Evolutionary conservation across 2,113 vertebrate genomes (phyloP), one percentile per base, ranked within the genome.

Genomic region (Myrmophylax atrothorax): DNA sequence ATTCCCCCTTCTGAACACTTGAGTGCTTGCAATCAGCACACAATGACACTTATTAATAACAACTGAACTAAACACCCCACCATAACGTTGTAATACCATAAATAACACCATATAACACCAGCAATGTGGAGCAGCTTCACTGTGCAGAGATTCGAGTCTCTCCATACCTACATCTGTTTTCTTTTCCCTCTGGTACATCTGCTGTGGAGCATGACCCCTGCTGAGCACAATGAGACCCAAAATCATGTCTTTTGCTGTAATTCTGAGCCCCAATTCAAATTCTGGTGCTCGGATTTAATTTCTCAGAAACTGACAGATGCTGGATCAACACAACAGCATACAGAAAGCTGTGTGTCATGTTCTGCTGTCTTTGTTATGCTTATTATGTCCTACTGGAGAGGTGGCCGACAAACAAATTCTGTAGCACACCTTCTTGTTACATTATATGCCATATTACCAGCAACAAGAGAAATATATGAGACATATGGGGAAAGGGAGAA

Each of bases 1-100:
- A 96, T 96, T 97, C 90, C 96, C 90, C 95, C 92, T 95, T 97
- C 87, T 97, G 91, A 97, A 97, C 96, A 97, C 96, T 97, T 95
- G 95, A 98, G 59, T 93, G 95, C 92, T 94, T 96, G 95, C 95
- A 97, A 97, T 97, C 96, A 97, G 81, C 86, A 90, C 93, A 94
- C 97, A 97, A 86, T 96, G 96, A 96, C 92, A 96, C 94, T 97
- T 86, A 56, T 89, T 97, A 97, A 96, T 95, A 96, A 95, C 91
- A 93, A 89, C 78, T 75, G 94, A 96, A 94, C 96, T 95, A 82
- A 89, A 90, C 79, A 93, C 56, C 85, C 85, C 77, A 29, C 88
- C 60, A 62, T 64, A 96, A 96, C 55, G 87, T 92, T 89, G 50
- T 52, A 78, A 94, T 93, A 79, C 82, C 87, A 92, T 78, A 90